phyloP scores from a whole-genome alignment of 1,140 invertebrate genomes.

The Drosophila littoralis region DNA sequence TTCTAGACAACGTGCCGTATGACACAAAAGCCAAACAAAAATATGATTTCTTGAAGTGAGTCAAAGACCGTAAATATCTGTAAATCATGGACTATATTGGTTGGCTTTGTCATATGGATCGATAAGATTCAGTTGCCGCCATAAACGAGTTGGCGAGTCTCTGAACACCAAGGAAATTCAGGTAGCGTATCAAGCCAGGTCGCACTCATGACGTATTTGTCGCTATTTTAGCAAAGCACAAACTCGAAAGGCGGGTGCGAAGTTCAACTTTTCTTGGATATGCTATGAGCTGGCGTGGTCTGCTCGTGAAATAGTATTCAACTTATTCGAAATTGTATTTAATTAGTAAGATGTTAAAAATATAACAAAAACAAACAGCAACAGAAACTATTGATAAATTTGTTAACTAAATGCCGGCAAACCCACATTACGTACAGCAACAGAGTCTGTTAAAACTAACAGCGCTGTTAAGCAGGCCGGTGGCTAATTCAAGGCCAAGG shows the following conservation, averaged over 20 bases:
- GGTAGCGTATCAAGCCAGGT: constrained; percentile 33
- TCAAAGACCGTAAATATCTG: constrained; percentile 36
- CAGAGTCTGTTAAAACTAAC: constrained; percentile 34
- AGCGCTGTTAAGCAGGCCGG: constrained; percentile 15
- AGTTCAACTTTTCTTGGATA: constrained; percentile 39
- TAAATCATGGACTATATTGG: constrained; percentile 30
- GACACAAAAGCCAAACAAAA: constrained; percentile 5
- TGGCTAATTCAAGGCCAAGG: constrained; percentile 44
- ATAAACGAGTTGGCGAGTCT: constrained; percentile 41
- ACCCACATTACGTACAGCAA: not conserved
- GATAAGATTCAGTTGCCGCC: constrained; percentile 55
- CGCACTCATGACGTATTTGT: constrained; percentile 54
- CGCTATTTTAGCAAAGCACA: constrained; percentile 54
- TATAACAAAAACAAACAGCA: constrained; percentile 31
- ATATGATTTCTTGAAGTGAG: constrained; percentile 6
- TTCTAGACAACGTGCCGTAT: not conserved
- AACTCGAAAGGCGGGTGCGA: constrained; percentile 33
- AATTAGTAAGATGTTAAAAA: constrained; percentile 73
- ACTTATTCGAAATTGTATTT: constrained; percentile 49
- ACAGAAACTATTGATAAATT: constrained; percentile 8
- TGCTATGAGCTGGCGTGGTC: constrained; percentile 30
- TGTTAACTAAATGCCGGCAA: not conserved
- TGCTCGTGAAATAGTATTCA: constrained; percentile 48
- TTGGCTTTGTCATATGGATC: constrained; percentile 22
- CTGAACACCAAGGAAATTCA: constrained; percentile 43